Percentiles rank a stretch among this genome's conserved stretches.
Evolutionary conservation across 2,797 vertebrate species (phyloP).

Genomic region (Acanthurus leucopareius): DNA sequence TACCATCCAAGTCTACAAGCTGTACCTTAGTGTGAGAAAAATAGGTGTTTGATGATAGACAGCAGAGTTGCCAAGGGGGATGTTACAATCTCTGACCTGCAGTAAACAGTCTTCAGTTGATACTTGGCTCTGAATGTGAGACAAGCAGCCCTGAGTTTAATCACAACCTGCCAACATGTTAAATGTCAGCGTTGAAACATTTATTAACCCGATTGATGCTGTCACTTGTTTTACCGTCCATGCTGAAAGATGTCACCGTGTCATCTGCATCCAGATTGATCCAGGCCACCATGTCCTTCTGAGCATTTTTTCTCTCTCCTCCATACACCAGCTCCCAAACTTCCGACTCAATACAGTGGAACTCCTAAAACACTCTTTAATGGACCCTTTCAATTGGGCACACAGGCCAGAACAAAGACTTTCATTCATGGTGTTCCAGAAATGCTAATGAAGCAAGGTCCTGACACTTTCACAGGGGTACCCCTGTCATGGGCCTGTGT

Average conservation of each 20-base stretch:
- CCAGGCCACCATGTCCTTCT: conserved; percentile 12
- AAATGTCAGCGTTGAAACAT: conserved; percentile 32
- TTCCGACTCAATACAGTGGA: conserved; percentile 63
- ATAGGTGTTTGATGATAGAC: conserved; percentile 22
- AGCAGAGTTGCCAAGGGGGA: conserved; percentile 46
- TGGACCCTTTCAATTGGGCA: conserved; percentile 75
- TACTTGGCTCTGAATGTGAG: conserved; percentile 53
- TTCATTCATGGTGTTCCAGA: conserved; percentile 82
- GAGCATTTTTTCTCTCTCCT: conserved; percentile 15
- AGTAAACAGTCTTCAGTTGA: conserved; percentile 45
- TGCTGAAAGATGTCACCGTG: conserved; percentile 11
- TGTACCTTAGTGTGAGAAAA: conserved; percentile 40
- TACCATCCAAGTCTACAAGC: neutral
- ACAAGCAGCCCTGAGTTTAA: conserved; percentile 34
- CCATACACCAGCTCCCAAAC: conserved; percentile 63
- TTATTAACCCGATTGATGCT: conserved; percentile 22
- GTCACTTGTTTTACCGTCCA: conserved; percentile 18
- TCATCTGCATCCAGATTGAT: conserved; percentile 52
- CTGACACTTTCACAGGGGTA: conserved; percentile 77
- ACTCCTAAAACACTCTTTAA: conserved; percentile 76
- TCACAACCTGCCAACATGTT: conserved; percentile 37
- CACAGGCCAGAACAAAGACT: conserved; percentile 79
- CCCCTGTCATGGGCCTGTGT: conserved; percentile 70
- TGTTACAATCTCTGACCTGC: conserved; percentile 42
- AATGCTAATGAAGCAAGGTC: conserved; percentile 81